These are phyloP conservation scores for Cyclina sinensis DNA, from an alignment of 1,140 invertebrate species.

Conservation along the genomic window DNA sequence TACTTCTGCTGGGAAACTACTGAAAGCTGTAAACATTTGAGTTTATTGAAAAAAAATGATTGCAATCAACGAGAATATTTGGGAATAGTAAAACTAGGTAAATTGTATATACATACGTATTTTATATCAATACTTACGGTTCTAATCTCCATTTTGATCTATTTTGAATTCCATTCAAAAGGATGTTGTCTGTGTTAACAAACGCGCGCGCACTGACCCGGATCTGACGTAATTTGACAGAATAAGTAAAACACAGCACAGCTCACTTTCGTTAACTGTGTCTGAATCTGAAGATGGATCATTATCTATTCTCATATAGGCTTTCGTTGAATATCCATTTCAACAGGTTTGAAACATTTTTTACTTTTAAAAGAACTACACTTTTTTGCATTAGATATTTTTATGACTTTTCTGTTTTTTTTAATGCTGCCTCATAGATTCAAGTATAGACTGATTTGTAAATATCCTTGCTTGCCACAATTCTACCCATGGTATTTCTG, in stretches of 20 bases:
- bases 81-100: not conserved
- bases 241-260: conserved; percentile 20
- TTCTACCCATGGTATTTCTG: too few species aligned
- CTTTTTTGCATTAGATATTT: too few species aligned
- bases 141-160: conserved; percentile 34
- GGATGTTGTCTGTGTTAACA: conserved; percentile 11
- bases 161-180: not conserved
- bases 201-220: not conserved
- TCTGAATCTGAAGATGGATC: too few species aligned
- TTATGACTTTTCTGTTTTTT: too few species aligned
- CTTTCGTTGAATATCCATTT: too few species aligned
- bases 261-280: too few species aligned
- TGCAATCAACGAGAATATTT: not conserved
- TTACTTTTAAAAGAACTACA: too few species aligned
- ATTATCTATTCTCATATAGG: too few species aligned
- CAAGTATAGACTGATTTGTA: too few species aligned
- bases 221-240: not conserved
- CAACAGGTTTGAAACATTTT: too few species aligned
- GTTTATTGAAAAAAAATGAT: not conserved
- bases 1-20: conserved; percentile 20
- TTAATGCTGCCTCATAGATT: too few species aligned
- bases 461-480: too few species aligned
- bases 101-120: not conserved
- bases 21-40: not conserved
- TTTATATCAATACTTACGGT: conserved; percentile 17